Conservation (phyloP, 1,140 invertebrate genomes). For the Dendroctonus ponderosae region DNA sequence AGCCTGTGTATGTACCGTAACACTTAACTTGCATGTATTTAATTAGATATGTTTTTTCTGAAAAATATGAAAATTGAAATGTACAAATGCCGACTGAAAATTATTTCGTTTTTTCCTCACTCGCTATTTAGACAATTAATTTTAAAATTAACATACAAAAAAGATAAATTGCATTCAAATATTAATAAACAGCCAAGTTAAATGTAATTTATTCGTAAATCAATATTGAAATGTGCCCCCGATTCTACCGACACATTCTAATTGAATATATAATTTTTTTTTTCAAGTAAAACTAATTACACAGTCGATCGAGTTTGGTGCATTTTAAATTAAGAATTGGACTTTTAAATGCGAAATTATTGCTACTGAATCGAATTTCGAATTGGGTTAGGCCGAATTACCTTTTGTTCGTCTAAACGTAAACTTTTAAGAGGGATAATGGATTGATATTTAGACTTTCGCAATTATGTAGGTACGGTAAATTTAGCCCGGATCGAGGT, state of each 20-base stretch:
- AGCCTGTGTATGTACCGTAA: no score
- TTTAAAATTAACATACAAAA: no score
- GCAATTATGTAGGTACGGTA: neutral
- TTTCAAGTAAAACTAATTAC: slow-evolving; percentile 13
- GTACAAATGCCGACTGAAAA: no score
- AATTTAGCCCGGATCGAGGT: neutral
- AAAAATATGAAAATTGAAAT: no score
- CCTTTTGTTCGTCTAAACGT: slow-evolving; percentile 11
- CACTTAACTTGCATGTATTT: no score
- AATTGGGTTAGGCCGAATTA: slow-evolving; percentile 18
- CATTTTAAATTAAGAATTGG: neutral
- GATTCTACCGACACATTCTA: neutral
- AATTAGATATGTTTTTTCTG: no score
- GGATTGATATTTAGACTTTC: slow-evolving; percentile 16
- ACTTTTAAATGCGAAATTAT: slow-evolving; percentile 16
- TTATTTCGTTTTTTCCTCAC: no score
- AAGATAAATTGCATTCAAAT: no score
- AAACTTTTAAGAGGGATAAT: slow-evolving; percentile 9
- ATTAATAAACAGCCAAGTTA: no score
- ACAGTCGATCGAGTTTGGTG: slow-evolving; percentile 7
- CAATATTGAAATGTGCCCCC: no score
- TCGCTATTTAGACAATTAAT: no score
- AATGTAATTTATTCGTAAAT: no score
- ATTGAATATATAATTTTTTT: slow-evolving; percentile 1
- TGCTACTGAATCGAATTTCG: slow-evolving; percentile 16